Evolutionary conservation across 1,140 invertebrate species (phyloP), one percentile per base, ranked within the genome.

Genomic region (Cotesia chilonis): DNA sequence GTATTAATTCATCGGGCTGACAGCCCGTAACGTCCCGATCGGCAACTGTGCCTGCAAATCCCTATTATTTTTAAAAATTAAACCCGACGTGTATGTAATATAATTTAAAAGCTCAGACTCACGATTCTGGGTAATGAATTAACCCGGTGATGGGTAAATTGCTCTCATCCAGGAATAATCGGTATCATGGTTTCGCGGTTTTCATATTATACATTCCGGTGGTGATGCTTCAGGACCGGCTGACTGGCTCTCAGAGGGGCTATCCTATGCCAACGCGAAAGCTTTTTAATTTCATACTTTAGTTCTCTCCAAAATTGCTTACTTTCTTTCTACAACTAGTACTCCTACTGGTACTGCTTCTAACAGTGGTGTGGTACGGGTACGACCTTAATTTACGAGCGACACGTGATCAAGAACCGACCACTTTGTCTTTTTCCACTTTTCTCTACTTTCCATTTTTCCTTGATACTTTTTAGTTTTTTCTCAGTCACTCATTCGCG

Each of bases 221-320:
- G 54, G 17, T 20, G 17, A 3, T 14, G 12, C 54, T 55, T 3
- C 28, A 3, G 28, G 28, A 2, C 28, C 28, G 28, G 28, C 28
- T 28, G 28, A 28, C 17, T 14, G n/a, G 54, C 54, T 55, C 17
- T 47, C 41, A 3, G 4, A 47, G 41, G 41, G 5, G 54, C 20
- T 17, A 20, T 59, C 7, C 9, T n/a, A n/a, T 17, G 54, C 17
- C 20, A 59, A 59, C 14, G 7, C 14, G 68, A 63, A 71, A 67
- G 59, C 67, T 73, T 75, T 75, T 75, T 75, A 75, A 75, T 75
- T 75, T 75, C 74, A 75, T 73, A 73, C 63, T 73, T 74, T 71
- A 41, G 47, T 71, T 68, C 41, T 54, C 57, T 12, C 38, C 51
- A 35, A 59, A 47, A 65, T 51, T 65, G 63, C 38, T 14, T 41